Base-by-base conservation (phyloP, 37 sponge, comb jelly and placozoan species). In the Halichondria panicea region DNA sequence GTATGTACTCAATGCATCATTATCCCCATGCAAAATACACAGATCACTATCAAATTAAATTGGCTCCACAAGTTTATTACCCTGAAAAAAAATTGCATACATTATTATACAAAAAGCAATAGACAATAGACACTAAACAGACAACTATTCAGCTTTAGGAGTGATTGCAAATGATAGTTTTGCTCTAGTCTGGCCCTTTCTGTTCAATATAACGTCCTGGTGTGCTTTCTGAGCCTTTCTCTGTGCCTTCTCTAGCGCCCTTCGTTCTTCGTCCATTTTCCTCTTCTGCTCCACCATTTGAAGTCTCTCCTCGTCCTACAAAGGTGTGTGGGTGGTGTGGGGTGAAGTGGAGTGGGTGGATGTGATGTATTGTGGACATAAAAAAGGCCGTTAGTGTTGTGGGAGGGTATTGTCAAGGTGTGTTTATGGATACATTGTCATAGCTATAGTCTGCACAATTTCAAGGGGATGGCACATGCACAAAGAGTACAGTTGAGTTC, bases 301-400 rank as follows among this genome's bases (percentile, higher is more conserved):
- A 22, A 95, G 64, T 28, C 92, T 50, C 76, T 95, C 95, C 63
- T 95, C 91, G 24, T 95, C 91, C 95, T 95, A 62, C 1, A 72
- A 25, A 3, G 37, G 54, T 2, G 21, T 31, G 3, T 1, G 18
- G n/a, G 21, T 15, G 28, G 3, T 5, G 39, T 1, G 58, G 74
- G 11, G 45, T 31, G 48, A 19, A 22, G 3, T 24, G 25, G 48
- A 68, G 45, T 28, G 69, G 54, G 15, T 45, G 19, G 28, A 34
- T 11, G 67, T n/a, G 67, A 68, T n/a, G 50, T 46, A 68, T 46
- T 4, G 50, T 24, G 27, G 7, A 50, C 3, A 11, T 65, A 12
- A 42, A 37, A 21, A 22, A 44, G 70, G 33, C n/a, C 4, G 41
- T 37, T n/a, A n/a, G n/a, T n/a, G n/a, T n/a, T n/a, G n/a, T n/a